These are phyloP conservation scores for Phyllotreta striolata DNA, from an alignment of 2,888 invertebrate species.

Conservation along the genomic window DNA sequence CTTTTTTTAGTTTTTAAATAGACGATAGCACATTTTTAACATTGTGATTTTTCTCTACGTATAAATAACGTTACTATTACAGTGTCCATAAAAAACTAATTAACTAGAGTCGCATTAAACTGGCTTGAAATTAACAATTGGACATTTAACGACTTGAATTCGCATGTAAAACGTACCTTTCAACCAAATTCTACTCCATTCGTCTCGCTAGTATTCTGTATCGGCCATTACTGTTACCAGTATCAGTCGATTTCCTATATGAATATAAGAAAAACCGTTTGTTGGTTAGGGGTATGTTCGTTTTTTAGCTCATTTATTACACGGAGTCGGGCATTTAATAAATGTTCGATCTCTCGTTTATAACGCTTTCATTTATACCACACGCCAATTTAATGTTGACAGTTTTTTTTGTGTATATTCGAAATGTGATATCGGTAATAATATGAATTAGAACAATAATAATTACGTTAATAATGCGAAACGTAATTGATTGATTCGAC, in stretches of 20 bases:
- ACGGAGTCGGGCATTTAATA: slow-evolving; percentile 52
- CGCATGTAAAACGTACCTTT: slow-evolving; percentile 7
- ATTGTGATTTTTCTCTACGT: slow-evolving; percentile 10
- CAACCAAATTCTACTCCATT: slow-evolving; percentile 6
- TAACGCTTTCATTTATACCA: slow-evolving; percentile 44
- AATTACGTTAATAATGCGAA: background rate
- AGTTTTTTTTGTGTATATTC: slow-evolving; percentile 37
- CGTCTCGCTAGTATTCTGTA: background rate
- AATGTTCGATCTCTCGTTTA: slow-evolving; percentile 46
- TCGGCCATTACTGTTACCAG: slow-evolving; percentile 11
- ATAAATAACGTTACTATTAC: background rate
- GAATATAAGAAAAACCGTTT: background rate
- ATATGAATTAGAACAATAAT: slow-evolving; percentile 14
- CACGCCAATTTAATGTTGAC: slow-evolving; percentile 38
- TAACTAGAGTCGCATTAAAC: slow-evolving; percentile 13
- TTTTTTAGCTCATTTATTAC: slow-evolving; percentile 29
- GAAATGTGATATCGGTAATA: slow-evolving; percentile 21
- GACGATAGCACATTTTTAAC: slow-evolving; percentile 5
- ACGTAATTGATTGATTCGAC: background rate
- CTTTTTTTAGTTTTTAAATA: slow-evolving; percentile 12
- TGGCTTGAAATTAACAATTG: slow-evolving; percentile 2
- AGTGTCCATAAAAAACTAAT: background rate
- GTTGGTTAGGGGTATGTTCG: slow-evolving; percentile 27
- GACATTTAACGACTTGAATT: background rate
- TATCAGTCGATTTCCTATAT: slow-evolving; percentile 16